Evolutionary conservation across 2,888 invertebrate species (phyloP).

Genomic region (Lasioglossum calceatum): DNA sequence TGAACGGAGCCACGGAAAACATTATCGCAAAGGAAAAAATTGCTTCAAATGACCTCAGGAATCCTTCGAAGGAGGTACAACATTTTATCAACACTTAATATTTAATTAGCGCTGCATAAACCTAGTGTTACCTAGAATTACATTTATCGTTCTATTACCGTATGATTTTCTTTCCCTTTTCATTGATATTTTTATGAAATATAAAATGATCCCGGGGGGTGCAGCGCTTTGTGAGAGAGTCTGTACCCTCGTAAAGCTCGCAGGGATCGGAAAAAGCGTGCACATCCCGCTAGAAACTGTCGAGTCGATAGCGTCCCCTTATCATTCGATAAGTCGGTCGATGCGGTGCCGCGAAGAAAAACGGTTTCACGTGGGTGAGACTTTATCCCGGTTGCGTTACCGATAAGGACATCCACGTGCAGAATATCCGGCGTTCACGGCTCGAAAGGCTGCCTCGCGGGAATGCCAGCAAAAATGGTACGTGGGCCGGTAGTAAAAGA

Average conservation of each 20-base stretch:
- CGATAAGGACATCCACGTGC: slow-evolving; percentile 47
- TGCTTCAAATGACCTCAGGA: no score
- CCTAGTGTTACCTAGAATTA: no score
- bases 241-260: background rate
- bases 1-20: no score
- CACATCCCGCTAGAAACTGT: slow-evolving; percentile 26
- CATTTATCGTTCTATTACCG: no score
- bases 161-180: no score
- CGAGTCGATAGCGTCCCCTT: slow-evolving; percentile 27
- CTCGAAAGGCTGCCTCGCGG: slow-evolving; percentile 23
- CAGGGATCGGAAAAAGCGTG: slow-evolving; percentile 7
- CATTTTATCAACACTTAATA: no score
- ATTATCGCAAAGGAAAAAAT: no score
- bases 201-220: no score
- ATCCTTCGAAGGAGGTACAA: no score
- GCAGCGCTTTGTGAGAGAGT: no score
- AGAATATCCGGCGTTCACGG: slow-evolving; percentile 37
- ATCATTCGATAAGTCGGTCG: slow-evolving; percentile 42
- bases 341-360: slow-evolving; percentile 31
- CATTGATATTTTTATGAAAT: no score
- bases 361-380: slow-evolving; percentile 55
- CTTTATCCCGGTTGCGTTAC: slow-evolving; percentile 30
- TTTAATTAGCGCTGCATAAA: no score
- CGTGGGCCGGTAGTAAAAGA: slow-evolving; percentile 58
- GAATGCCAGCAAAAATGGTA: slow-evolving; percentile 40